A percentile compares a stretch with the other conserved stretches of the same genome.
These are phyloP conservation scores for Ischnus inquisitorius DNA, from an alignment of 2,888 invertebrate species.

Conservation along the genomic window DNA sequence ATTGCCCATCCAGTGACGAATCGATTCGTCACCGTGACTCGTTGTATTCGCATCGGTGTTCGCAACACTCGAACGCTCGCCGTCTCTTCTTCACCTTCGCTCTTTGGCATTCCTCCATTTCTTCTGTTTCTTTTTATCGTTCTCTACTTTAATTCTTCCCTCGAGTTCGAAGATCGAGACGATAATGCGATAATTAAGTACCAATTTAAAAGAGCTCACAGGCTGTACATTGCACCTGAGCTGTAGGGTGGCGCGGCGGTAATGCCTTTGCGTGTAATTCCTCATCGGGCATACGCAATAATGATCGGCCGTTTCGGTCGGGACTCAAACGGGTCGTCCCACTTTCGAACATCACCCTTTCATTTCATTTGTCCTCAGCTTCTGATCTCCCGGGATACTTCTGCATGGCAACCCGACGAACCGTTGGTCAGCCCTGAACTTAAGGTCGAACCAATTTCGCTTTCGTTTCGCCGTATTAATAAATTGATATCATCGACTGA, in stretches of 20 bases:
- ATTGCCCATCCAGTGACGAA: slow-evolving; percentile 37
- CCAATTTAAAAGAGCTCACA: slow-evolving; percentile 53
- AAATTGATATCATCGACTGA: neutral
- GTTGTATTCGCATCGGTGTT: slow-evolving; percentile 3
- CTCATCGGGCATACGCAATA: slow-evolving; percentile 46
- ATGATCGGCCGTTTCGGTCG: slow-evolving; percentile 62
- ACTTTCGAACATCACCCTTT: slow-evolving; percentile 62
- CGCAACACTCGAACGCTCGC: neutral
- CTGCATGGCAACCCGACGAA: slow-evolving; percentile 19
- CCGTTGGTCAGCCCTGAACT: neutral
- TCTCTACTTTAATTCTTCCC: slow-evolving; percentile 20
- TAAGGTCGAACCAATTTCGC: neutral
- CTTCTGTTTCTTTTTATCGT: neutral
- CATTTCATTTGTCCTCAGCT: slow-evolving; percentile 30
- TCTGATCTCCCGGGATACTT: slow-evolving; percentile 19
- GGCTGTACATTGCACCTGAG: slow-evolving; percentile 45
- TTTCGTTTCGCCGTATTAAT: neutral
- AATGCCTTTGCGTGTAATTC: slow-evolving; percentile 41
- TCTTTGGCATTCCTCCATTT: slow-evolving; percentile 1
- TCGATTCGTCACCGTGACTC: slow-evolving; percentile 52
- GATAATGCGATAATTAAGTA: slow-evolving; percentile 65
- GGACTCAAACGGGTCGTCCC: slow-evolving; percentile 53
- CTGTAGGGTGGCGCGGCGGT: neutral
- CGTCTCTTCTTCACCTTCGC: slow-evolving; percentile 31
- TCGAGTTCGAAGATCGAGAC: slow-evolving; percentile 39